Evolutionary conservation across 2,797 vertebrate species (phyloP), one percentile per base, ranked within the genome.

Genomic region (Sternotherus odoratus): DNA sequence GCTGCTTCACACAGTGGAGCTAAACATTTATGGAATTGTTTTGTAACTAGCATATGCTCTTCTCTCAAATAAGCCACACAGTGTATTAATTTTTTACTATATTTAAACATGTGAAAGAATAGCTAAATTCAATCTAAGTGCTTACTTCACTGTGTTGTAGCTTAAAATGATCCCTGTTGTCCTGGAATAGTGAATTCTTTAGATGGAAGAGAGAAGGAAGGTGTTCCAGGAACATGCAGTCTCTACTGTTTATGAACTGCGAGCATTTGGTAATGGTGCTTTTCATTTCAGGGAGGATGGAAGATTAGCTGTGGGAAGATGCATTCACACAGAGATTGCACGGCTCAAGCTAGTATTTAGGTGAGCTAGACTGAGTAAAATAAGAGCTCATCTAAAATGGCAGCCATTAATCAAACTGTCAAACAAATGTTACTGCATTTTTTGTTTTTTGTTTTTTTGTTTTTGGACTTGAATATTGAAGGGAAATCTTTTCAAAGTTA

Each of bases 401-500:
- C 82, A 17, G 21, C 26, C 66, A 4, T 33, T 89, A 46, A 46
- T 24, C 13, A 46, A 72, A 46, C 5, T 36, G 69, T 46, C 24
- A 28, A 46, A 46, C 12, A 46, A 46, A 5, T 46, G 39, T 24
- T 39, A 13, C 23, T 74, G 69, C 13, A 43, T 74, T 28, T 46
- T 46, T n/a, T 74, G 5, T 28, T 17, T 9, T 56, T 46, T 36
- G 28, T 49, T 13, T 19, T 21, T 57, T 36, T 19, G 33, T n/a
- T 36, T 4, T 26, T 3, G 39, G 39, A 7, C 69, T 36, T 46
- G 26, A 74, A 74, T 74, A 74, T 13, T 74, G 24, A 57, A 46
- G 63, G 74, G 63, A 4, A 86, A 26, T 13, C 82, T 43, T 91
- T 89, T 89, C 17, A 8, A 89, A 69, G 21, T 69, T 82, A 16